Evolutionary conservation across 2,797 vertebrate genomes (phyloP), one percentile per base, ranked within the genome.

Genomic region (Leuciscus waleckii): DNA sequence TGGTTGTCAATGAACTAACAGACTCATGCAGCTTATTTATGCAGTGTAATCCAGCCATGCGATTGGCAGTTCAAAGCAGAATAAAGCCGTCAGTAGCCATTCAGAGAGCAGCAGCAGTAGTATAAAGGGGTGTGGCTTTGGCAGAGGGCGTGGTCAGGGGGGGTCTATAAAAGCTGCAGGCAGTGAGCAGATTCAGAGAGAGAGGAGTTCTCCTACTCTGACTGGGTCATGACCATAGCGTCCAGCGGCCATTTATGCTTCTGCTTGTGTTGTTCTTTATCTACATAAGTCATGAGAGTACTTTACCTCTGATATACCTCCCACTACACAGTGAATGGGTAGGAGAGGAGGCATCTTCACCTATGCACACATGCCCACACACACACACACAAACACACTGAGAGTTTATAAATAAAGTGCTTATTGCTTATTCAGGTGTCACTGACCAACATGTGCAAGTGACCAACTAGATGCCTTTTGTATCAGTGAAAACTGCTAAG

Each of bases 291-390:
- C 61, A 89, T 80, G 56, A 79, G 74, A 91, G 93, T 92, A 92
- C 91, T 93, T 97, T 97, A 97, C 95, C 96, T 97, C 95, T 88
- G 94, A 92, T 92, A 95, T 93, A 92, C 94, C 95, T 94, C 93
- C 93, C 92, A 93, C 93, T 95, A 95, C 92, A 95, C 93, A 95
- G 92, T 94, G 94, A 90, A 94, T 91, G 91, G 94, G 94, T 87
- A 93, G 92, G 89, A 94, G 82, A 94, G 94, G 93, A 91, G 93
- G 91, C 94, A 91, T 95, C 96, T 94, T 95, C 94, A 95, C 96
- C 96, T 96, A 93, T 83, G 73, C 87, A 84, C 69, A 88, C 82
- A 87, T 49, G 68, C 82, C 87, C 56, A 79, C 69, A 84, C 83
- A 88, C 58, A 82, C 32, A 70, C 46, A 85, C 19, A 87, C 17